A percentile compares a stretch with the other conserved stretches of the same genome.
Conservation (phyloP, 2,888 invertebrate species). For the Andrena bicolor region DNA sequence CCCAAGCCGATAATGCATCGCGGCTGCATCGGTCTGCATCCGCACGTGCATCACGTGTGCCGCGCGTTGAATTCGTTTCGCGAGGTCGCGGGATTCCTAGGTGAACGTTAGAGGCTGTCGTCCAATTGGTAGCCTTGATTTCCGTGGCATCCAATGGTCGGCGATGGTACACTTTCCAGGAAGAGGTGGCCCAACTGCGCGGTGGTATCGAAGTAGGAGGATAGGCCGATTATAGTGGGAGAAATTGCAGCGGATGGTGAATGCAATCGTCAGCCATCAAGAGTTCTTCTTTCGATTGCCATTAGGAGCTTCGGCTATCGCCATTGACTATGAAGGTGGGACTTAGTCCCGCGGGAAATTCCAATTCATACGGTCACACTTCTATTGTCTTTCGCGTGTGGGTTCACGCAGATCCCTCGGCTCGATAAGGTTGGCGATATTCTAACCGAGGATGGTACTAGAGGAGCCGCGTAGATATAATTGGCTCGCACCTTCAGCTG, state of each 20-base stretch:
- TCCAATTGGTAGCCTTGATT: conserved; percentile 70
- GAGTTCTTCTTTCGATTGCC: conserved; percentile 48
- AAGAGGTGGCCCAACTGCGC: conserved; percentile 64
- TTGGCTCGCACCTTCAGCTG: no score
- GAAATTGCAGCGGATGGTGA: conserved; percentile 61
- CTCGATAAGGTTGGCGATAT: no score
- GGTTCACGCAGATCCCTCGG: not conserved
- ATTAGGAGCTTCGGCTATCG: conserved; percentile 11
- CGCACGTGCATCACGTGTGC: conserved; percentile 55
- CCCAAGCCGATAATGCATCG: conserved; percentile 50
- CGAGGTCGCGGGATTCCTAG: conserved; percentile 60
- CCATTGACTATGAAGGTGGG: conserved; percentile 3
- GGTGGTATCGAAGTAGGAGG: conserved; percentile 55
- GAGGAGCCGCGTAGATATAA: no score
- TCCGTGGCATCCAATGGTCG: conserved; percentile 65
- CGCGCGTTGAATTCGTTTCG: conserved; percentile 57
- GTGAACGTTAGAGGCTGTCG: conserved; percentile 56
- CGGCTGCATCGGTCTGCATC: conserved; percentile 56
- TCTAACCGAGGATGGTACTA: no score
- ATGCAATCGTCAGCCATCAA: conserved; percentile 69
- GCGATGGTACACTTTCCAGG: conserved; percentile 64
- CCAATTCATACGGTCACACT: not conserved
- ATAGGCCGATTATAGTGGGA: conserved; percentile 63
- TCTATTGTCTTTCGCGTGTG: not conserved
- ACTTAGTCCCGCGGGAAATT: not conserved